Evolutionary conservation across 2,797 vertebrate genomes (phyloP).

Genomic region (Microctenopoma steveboyesi): DNA sequence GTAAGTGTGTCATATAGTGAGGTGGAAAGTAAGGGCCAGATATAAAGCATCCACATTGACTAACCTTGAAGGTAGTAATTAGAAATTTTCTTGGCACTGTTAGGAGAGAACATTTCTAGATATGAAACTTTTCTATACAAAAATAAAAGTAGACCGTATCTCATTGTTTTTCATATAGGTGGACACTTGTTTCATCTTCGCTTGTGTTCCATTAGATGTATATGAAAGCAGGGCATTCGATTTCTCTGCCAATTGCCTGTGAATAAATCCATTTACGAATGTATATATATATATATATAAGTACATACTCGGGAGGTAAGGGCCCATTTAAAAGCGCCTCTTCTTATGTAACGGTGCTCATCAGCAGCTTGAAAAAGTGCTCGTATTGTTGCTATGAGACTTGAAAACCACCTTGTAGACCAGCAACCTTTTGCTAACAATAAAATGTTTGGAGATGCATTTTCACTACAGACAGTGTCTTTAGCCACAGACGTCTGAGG

Average conservation of each 20-base stretch:
- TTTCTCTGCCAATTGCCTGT: constrained; percentile 7
- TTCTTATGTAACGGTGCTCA: constrained; percentile 44
- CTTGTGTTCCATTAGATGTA: constrained; percentile 1
- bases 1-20: no score
- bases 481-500: neutral
- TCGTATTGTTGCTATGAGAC: constrained; percentile 40
- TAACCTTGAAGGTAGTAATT: no score
- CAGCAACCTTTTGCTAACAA: constrained; percentile 4
- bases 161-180: constrained; percentile 11
- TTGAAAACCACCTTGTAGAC: constrained; percentile 26
- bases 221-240: neutral
- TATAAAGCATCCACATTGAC: no score
- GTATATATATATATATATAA: constrained; percentile 14
- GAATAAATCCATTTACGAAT: constrained; percentile 40
- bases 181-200: constrained; percentile 16
- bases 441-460: constrained; percentile 20
- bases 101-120: no score
- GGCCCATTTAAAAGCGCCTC: constrained; percentile 13
- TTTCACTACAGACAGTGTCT: neutral
- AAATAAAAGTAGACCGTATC: neutral
- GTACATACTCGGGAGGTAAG: constrained; percentile 48
- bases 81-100: no score
- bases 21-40: no score
- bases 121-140: no score
- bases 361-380: constrained; percentile 28